These are phyloP conservation scores for Dexiosoma caninum DNA, from an alignment of 2,888 invertebrate species.

Conservation along the genomic window DNA sequence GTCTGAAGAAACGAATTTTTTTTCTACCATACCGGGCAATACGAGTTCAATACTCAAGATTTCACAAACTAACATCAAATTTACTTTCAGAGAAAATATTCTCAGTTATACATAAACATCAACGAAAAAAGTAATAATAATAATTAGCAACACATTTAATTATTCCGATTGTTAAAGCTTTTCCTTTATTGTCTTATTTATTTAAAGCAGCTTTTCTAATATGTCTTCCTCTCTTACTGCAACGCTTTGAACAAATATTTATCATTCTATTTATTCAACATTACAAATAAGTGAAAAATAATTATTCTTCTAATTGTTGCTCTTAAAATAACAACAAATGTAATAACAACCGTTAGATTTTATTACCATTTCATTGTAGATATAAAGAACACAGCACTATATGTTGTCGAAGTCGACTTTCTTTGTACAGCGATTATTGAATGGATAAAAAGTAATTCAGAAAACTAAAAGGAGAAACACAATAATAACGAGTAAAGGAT, in stretches of 20 bases:
- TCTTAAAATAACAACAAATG: constrained; percentile 36
- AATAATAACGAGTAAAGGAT: background rate
- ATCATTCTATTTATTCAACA: constrained; percentile 33
- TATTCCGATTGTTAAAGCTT: no score
- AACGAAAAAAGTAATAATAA: no score
- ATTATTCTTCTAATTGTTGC: constrained; percentile 43
- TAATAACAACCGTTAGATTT: constrained; percentile 36
- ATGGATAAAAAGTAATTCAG: background rate
- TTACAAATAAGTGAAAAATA: constrained; percentile 42
- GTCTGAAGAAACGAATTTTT: no score
- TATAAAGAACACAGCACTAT: background rate
- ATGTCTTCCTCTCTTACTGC: no score
- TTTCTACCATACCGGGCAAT: no score
- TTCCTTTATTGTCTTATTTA: no score
- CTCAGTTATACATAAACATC: no score
- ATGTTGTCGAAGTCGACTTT: background rate
- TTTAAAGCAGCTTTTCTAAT: no score
- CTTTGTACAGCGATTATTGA: background rate
- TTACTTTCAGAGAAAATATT: no score
- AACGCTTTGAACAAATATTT: constrained; percentile 20
- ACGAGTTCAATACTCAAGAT: no score
- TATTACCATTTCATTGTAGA: constrained; percentile 6
- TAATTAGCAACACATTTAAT: no score
- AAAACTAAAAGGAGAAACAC: background rate
- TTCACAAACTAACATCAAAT: no score